Evolutionary conservation across 2,113 vertebrate genomes (phyloP), one percentile per base, ranked within the genome.

Genomic region (Ploceus nigricollis): DNA sequence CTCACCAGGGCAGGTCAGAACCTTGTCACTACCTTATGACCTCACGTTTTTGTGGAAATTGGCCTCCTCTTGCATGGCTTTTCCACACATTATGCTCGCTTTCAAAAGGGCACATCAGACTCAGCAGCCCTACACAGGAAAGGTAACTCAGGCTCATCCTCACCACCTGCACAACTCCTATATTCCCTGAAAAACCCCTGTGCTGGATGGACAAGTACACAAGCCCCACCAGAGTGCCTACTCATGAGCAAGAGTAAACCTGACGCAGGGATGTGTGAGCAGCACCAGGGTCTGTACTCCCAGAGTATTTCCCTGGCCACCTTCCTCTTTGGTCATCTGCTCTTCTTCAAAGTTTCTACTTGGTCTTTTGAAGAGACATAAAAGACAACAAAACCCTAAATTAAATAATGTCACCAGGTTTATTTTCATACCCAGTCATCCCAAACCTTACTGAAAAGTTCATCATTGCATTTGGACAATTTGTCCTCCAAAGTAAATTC

Each of bases 171-270:
- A 53, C 35, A 40, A 5, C 7, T 60, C 16, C 14, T 37, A 1
- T 80, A 71, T 82, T 16, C 7, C n/a, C 18, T 23, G 14, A 8
- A 83, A 50, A 39, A 10, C 1, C 15, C 6, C 22, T 19, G 16
- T 3, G 4, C 23, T 63, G 47, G 33, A 37, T 54, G 42, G 13
- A 65, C 37, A 37, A 1, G 0, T 13, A 33, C 15, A 23, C 0
- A 1, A 80, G 22, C 9, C 27, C 10, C 37, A 54, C 7, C 2
- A 30, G 20, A 65, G 18, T 56, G 19, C 10, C 25, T 18, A 5
- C 16, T 54, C 42, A 24, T 19, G 15, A 69, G 33, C 27, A 68
- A 58, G 39, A 70, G 5, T 20, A 65, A 93, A 53, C 9, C 9
- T 42, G 44, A 45, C 17, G 7, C 4, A 1, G 42, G 9, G 14